Evolutionary conservation across 2,113 vertebrate species (phyloP).

Genomic region (Ammodytes marinus): DNA sequence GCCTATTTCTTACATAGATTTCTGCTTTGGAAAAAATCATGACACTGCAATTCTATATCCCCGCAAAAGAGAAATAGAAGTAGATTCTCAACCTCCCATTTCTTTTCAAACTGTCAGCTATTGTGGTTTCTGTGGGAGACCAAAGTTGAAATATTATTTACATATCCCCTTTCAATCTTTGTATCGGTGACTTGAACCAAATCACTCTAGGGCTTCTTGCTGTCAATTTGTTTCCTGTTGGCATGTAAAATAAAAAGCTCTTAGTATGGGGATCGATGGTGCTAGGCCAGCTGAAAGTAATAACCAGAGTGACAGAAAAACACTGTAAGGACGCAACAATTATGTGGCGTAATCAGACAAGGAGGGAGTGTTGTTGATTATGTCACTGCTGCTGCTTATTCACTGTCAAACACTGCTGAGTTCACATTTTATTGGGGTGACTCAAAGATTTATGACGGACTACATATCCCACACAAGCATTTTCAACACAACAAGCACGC

Average conservation of each 20-base stretch:
- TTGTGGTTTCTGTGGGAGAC: conserved; percentile 39
- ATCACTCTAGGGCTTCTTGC: conserved; percentile 18
- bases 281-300: conserved; percentile 60
- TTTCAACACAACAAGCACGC: conserved; percentile 43
- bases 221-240: conserved; percentile 57
- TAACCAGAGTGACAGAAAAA: conserved; percentile 50
- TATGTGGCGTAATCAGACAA: conserved; percentile 45
- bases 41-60: neutral
- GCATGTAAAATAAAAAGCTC: conserved; percentile 24
- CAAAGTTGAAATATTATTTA: conserved; percentile 53
- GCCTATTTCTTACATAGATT: neutral
- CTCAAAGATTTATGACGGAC: conserved; percentile 50
- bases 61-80: neutral
- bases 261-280: conserved; percentile 42
- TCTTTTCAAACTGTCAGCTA: conserved; percentile 33
- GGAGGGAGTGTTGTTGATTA: conserved; percentile 58
- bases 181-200: conserved; percentile 37
- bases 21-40: neutral
- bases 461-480: conserved; percentile 39
- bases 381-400: conserved; percentile 52
- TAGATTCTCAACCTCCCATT: conserved; percentile 37
- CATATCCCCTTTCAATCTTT: conserved; percentile 49
- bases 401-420: conserved; percentile 59
- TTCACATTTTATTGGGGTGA: conserved; percentile 35
- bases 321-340: conserved; percentile 33